phyloP scores from a whole-genome alignment of 30 jellyfish, hydroid and myxozoan species.

The Catostylus mosaicus region DNA sequence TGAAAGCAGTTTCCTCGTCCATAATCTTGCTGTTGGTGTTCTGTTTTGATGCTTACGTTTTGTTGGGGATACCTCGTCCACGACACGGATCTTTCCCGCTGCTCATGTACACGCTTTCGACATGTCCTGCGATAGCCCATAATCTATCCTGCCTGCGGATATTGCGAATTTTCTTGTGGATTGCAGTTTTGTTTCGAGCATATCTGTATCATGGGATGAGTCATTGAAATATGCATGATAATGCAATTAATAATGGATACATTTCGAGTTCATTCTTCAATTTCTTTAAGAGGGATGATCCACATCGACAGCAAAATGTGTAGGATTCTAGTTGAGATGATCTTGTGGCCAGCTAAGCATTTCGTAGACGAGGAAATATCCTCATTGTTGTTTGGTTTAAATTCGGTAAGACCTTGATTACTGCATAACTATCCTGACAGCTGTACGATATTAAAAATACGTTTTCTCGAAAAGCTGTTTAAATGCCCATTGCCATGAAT shows the following conservation, averaged over 20 bases:
- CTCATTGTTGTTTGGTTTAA: conserved; percentile 31
- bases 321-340: conserved; percentile 19
- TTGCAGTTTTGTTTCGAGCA: not conserved
- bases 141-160: too few species aligned
- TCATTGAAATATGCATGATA: not conserved
- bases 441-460: conserved; percentile 8
- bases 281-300: conserved; percentile 7
- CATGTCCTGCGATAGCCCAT: too few species aligned
- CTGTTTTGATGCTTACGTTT: too few species aligned
- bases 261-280: not conserved
- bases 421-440: conserved; percentile 9
- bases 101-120: too few species aligned
- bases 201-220: not conserved
- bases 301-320: conserved; percentile 4
- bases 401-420: conserved; percentile 2
- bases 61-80: too few species aligned
- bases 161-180: not conserved
- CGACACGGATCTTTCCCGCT: too few species aligned
- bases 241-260: conserved; percentile 20
- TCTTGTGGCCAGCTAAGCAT: conserved; percentile 39
- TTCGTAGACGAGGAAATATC: not conserved
- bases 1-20: too few species aligned
- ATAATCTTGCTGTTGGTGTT: too few species aligned
- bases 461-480: conserved; percentile 18
- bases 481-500: not conserved